Evolutionary conservation across 2,888 invertebrate species (phyloP).

Genomic region (Mermis nigrescens): DNA sequence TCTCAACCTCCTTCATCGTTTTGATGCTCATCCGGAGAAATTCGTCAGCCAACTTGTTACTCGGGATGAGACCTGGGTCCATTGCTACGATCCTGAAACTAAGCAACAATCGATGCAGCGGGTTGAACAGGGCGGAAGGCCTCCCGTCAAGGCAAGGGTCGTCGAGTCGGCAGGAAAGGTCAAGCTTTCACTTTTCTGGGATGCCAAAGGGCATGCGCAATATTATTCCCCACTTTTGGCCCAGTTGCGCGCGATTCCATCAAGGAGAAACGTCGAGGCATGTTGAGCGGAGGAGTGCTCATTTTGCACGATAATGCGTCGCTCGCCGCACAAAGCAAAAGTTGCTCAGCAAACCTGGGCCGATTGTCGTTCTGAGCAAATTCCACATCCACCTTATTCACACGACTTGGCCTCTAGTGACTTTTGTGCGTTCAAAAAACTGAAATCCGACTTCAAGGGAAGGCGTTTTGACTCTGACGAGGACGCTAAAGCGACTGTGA

Average conservation of each 20-base stretch:
- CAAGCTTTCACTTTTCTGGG: constrained; percentile 14
- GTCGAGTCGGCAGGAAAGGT: constrained; percentile 10
- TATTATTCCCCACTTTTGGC: constrained; percentile 12
- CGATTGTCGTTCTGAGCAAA: constrained; percentile 9
- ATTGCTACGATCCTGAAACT: no score
- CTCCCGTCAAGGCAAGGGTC: constrained; percentile 8
- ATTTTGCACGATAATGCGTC: no score
- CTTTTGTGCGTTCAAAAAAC: constrained; percentile 8
- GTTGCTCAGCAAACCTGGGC: constrained; percentile 6
- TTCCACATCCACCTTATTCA: constrained; percentile 12
- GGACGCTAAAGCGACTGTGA: neutral
- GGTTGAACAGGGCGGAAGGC: neutral
- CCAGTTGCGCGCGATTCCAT: constrained; percentile 4
- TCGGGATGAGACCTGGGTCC: constrained; percentile 32
- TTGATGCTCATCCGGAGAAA: constrained; percentile 12
- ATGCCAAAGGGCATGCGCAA: constrained; percentile 8
- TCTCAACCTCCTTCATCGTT: constrained; percentile 16
- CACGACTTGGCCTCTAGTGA: constrained; percentile 12
- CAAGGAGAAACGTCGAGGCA: neutral
- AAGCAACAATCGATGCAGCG: constrained; percentile 19
- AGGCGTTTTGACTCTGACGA: neutral
- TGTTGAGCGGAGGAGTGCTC: neutral
- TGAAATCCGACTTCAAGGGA: constrained; percentile 12
- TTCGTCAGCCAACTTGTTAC: constrained; percentile 29
- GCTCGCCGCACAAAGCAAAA: constrained; percentile 10